phyloP scores from a whole-genome alignment of 2,113 vertebrate genomes.

The Fulica atra region DNA sequence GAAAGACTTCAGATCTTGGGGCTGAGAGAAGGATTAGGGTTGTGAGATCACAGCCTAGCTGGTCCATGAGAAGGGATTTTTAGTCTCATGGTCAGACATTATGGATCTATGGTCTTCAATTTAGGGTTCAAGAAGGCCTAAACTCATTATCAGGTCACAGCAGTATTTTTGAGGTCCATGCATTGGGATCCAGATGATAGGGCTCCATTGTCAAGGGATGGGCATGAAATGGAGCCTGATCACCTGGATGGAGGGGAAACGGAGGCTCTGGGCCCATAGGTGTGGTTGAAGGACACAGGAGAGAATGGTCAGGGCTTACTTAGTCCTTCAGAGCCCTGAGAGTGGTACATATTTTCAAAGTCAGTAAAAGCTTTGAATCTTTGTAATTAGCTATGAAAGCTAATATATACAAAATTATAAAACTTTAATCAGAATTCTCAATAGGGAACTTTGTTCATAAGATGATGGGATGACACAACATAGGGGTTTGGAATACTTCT shows the following conservation, averaged over 20 bases:
- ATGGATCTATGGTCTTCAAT: not conserved
- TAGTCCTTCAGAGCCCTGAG: not conserved
- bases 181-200: not conserved
- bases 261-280: not conserved
- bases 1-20: not conserved
- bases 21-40: not conserved
- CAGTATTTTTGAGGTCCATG: not conserved
- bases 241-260: not conserved
- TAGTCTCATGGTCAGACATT: not conserved
- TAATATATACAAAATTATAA: not conserved
- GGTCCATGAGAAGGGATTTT: not conserved
- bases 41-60: not conserved
- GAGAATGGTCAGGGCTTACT: not conserved
- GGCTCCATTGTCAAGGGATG: not conserved
- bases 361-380: not conserved
- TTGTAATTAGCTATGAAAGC: not conserved
- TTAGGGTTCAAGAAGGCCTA: not conserved
- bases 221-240: too few species aligned
- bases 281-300: not conserved
- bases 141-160: not conserved
- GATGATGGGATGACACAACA: not conserved
- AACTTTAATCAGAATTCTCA: conserved; percentile 27
- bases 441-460: not conserved
- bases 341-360: not conserved
- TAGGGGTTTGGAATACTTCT: not conserved